Conservation (phyloP, 2,797 vertebrate species). For the Cheirogaleus major region DNA sequence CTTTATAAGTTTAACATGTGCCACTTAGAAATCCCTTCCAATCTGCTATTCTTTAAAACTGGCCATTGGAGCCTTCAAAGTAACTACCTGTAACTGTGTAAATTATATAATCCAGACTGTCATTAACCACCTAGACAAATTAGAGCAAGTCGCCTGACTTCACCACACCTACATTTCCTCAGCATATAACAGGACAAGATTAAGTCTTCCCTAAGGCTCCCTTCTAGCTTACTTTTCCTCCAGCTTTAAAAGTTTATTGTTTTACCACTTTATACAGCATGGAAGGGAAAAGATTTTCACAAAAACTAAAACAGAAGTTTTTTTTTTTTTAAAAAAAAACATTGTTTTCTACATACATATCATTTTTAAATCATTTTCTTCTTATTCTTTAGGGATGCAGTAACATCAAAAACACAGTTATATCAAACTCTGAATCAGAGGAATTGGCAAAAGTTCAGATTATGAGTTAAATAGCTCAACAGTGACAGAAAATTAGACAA, state of each 20-base stretch:
- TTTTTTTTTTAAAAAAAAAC: background rate
- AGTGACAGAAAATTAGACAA: conserved; percentile 30
- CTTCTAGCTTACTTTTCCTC: background rate
- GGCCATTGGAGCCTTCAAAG: background rate
- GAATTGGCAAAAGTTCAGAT: conserved; percentile 19
- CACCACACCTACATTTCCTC: background rate
- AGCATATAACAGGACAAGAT: background rate
- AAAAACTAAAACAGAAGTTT: conserved; percentile 27
- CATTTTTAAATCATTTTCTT: conserved; percentile 46
- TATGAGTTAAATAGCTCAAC: conserved; percentile 39
- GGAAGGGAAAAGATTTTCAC: conserved; percentile 12
- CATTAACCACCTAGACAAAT: background rate
- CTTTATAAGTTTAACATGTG: background rate
- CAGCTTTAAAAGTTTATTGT: background rate
- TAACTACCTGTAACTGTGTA: background rate
- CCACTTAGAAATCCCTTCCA: background rate
- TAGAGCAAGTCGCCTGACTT: background rate
- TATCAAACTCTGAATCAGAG: conserved; percentile 41
- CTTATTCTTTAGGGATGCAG: conserved; percentile 33
- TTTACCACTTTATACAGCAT: background rate
- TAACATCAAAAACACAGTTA: conserved; percentile 9
- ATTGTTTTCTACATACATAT: background rate
- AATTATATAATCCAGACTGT: background rate
- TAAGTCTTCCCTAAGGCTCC: background rate
- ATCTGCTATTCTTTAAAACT: background rate